A percentile compares a stretch with the other conserved stretches of the same genome.
These are phyloP conservation scores for Temnopleurus reevesii DNA, from an alignment of 53 echinoderm and acorn worm species.

Conservation along the genomic window DNA sequence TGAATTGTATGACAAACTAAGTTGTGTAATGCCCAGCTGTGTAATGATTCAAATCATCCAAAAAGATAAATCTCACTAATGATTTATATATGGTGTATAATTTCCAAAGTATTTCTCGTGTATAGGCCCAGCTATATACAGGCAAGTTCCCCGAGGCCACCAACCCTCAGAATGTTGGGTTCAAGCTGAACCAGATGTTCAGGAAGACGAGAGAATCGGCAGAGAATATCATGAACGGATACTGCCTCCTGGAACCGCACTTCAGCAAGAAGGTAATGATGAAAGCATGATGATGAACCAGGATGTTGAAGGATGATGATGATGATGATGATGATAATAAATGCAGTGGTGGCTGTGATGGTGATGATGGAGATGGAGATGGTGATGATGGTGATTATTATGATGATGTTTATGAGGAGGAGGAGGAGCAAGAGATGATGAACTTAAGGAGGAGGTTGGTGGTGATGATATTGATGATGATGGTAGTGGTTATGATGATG, in stretches of 20 bases:
- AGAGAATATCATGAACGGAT: slow-evolving; percentile 93
- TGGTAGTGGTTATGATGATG: too few relatives aligned
- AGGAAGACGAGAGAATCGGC: slow-evolving; percentile 69
- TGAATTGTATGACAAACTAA: too few relatives aligned
- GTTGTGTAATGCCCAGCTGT: too few relatives aligned
- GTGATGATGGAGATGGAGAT: too few relatives aligned
- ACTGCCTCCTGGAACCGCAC: slow-evolving; percentile 81
- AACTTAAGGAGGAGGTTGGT: too few relatives aligned
- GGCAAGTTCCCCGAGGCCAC: slow-evolving; percentile 74
- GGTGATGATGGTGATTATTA: too few relatives aligned
- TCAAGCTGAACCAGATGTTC: slow-evolving; percentile 86
- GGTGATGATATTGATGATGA: background rate
- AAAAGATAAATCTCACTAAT: too few relatives aligned
- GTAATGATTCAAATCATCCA: too few relatives aligned
- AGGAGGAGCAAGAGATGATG: background rate
- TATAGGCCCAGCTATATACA: slow-evolving; percentile 74
- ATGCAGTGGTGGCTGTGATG: background rate
- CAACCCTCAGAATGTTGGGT: slow-evolving; percentile 44
- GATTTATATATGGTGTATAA: too few relatives aligned
- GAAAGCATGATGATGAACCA: too few relatives aligned
- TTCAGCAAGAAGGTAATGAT: slow-evolving; percentile 76
- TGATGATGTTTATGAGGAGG: background rate
- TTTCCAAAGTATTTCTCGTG: too few relatives aligned
- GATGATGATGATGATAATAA: background rate
- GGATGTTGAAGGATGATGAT: too few relatives aligned